Base-by-base conservation (phyloP, 2,797 vertebrate species). In the Lutjanus argentimaculatus region DNA sequence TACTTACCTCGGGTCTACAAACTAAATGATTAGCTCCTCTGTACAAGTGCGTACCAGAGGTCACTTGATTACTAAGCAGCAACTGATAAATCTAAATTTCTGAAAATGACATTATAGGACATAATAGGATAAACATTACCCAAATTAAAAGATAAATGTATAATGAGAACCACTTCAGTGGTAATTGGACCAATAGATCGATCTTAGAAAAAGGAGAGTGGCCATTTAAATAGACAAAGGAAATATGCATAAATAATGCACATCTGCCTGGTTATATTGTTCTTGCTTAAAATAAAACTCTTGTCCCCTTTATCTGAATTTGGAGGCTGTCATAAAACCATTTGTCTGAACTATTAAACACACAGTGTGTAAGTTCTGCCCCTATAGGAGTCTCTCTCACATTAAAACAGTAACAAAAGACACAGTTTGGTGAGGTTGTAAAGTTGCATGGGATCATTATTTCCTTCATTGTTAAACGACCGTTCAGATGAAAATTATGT, bases 1-100 rank as follows among this genome's bases (percentile, higher is more conserved):
- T 49, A 67, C 46, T 75, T 77, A 66, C 22, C 42, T 76, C 55
- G 72, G 66, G 40, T 68, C 51, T 51, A 14, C 57, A 49, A 77
- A 75, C 25, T 48, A 48, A 75, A 74, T 30, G 49, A 80, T 87
- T 36, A 19, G 19, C 65, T 66, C 64, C 21, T 79, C 59, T 7
- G 19, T 57, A 49, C 30, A 36, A 36, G 30, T 36, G 30, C 40
- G 45, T 46, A 30, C 25, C 40, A 68, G 56, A 67, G 72, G 79
- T 75, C 56, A 79, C 45, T 72, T 21, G 8, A 70, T 85, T 53
- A 72, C n/a, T 51, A 55, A 52, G 61, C 48, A 64, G 61, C 16
- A 75, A 42, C 51, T 82, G 21, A 73, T 79, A 22, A 62, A 52
- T 45, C 17, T 45, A 1, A 16, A 46, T 46, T 0, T 40, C 15